Evolutionary conservation across 1,140 invertebrate species (phyloP), one percentile per base, ranked within the genome.

Genomic region (Asobara japonica): DNA sequence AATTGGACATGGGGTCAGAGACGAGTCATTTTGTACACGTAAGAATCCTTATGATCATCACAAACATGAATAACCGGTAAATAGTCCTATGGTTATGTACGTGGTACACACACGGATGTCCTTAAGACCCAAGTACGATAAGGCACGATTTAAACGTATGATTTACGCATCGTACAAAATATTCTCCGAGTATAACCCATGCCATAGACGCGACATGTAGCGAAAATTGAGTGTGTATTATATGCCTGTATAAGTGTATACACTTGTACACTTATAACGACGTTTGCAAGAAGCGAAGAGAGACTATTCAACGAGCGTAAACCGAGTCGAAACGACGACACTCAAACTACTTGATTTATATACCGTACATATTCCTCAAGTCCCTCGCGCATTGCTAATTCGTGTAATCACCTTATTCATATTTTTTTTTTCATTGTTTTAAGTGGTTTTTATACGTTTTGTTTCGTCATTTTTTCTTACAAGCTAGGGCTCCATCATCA

Each of bases 121-220:
- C 27, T 31, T 29, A 62, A 30, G n/a, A 62, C 60, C 29, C 41
- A 5, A 56, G 16, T 25, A 71, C 30, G 80, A 83, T 83, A 83
- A 82, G 77, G 75, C 73, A 75, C 79, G 78, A 83, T 84, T 62
- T 83, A 85, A 81, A 76, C 74, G 75, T 64, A 78, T 83, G 82
- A 85, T 84, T 84, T 85, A 83, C 82, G 77, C 76, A 76, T 77
- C 51, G 73, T 71, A 71, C 69, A 71, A 65, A 51, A 71, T 62
- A 62, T 71, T 36, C 41, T 22, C 65, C 20, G 33, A 45, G 31
- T 64, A 61, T 36, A 36, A 5, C 31, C 31, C n/a, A n/a, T n/a
- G 11, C 20, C 16, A 51, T 56, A 69, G 38, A 29, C 16, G 51
- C 20, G 51, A 56, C 51, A 56, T 56, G 51, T 56, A 3, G 51